Evolutionary conservation across 2,113 vertebrate species (phyloP).

Genomic region (Campylomormyrus numenius): DNA sequence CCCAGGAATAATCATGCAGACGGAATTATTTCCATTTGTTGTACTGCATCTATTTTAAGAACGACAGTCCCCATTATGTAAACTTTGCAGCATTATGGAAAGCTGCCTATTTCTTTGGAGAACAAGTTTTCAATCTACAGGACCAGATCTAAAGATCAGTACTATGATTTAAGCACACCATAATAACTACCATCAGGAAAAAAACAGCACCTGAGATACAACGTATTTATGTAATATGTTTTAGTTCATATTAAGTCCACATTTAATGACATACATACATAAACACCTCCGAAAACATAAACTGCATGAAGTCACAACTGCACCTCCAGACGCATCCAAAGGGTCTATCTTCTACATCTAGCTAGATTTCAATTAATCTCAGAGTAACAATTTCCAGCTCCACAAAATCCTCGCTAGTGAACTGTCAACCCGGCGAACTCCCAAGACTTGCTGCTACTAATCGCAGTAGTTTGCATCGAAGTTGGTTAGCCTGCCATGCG

Average conservation of each 20-base stretch:
- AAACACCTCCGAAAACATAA: background rate
- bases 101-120: background rate
- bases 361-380: background rate
- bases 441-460: background rate
- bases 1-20: background rate
- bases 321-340: background rate
- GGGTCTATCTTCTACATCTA: background rate
- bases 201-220: background rate
- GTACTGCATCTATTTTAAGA: conserved; percentile 30
- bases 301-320: background rate
- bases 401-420: background rate
- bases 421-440: background rate
- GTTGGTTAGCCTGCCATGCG: background rate
- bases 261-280: background rate
- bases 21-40: conserved; percentile 23
- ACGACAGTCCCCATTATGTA: conserved; percentile 28
- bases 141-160: background rate
- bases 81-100: conserved; percentile 2
- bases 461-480: background rate
- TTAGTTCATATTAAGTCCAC: background rate
- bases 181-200: background rate
- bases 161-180: background rate
- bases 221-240: background rate
- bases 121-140: background rate
- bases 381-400: background rate